Evolutionary conservation across 2,113 vertebrate species (phyloP), one percentile per base, ranked within the genome.

Genomic region (Syngnathus floridae): DNA sequence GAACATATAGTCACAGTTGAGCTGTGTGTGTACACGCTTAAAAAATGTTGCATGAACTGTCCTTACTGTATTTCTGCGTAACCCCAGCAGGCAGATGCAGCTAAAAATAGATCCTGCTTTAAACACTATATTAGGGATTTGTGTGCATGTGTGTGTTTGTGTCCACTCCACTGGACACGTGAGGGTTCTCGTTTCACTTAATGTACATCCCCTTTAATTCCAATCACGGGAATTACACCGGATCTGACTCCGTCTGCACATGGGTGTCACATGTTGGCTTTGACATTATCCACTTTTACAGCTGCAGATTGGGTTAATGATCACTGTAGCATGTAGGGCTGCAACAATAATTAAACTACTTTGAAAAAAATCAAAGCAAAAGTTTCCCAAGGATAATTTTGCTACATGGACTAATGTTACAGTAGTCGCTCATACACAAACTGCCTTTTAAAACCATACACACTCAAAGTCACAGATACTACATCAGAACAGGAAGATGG

Each of bases 181-280:
- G 43, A 49, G 26, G 43, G 9, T 26, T 26, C 12, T 37, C n/a
- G 9, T 61, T 45, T 41, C 8, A 41, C 58, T 61, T 7, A 5
- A 26, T 54, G 11, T 54, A 19, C 62, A 64, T 36, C 45, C 62
- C 35, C 31, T 49, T 19, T 48, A 52, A 38, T 51, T 37, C 43
- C 63, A 21, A 21, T 64, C 17, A 37, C 16, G 31, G 31, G 63
- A 40, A 51, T 64, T 51, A 51, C 48, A 37, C 17, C 16, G 35
- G 45, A 38, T 64, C 46, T 4, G n/a, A 64, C 36, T 48, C 26
- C 2, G 26, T 31, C 35, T 13, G 40, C 59, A 61, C 40, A 41
- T 61, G 59, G 5, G 22, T 13, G 9, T 60, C 58, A 41, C 37
- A 40, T 41, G 58, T 61, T 61, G 35, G 57, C 57, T 38, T 59